Conservation (phyloP, 2,797 vertebrate species). For the Sarcophilus harrisii region DNA sequence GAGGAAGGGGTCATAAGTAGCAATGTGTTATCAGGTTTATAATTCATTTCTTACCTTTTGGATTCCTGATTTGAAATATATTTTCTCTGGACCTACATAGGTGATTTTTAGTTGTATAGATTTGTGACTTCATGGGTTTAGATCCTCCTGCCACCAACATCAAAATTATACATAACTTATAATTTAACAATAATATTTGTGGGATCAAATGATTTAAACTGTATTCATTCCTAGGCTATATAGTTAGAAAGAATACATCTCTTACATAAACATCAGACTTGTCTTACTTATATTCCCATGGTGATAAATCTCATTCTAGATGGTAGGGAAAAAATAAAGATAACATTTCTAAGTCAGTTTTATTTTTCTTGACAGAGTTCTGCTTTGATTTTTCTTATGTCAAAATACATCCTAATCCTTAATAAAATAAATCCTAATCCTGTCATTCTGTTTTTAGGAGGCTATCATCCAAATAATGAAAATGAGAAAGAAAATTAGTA, state of each 20-base stretch:
- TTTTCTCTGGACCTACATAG: neutral
- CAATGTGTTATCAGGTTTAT: neutral
- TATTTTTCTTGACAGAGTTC: slow-evolving; percentile 44
- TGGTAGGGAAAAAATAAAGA: too few relatives aligned
- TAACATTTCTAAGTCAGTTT: slow-evolving; percentile 26
- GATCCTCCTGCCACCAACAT: neutral
- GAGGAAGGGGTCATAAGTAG: neutral
- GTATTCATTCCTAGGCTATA: slow-evolving; percentile 10
- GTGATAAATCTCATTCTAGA: neutral
- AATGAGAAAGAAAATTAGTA: slow-evolving; percentile 99
- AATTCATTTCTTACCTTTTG: neutral
- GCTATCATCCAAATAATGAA: slow-evolving; percentile 99
- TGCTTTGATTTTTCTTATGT: neutral
- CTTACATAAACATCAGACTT: neutral
- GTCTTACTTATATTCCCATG: neutral
- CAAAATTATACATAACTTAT: neutral
- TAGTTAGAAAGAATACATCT: neutral
- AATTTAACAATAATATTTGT: slow-evolving; percentile 18
- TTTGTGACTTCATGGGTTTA: slow-evolving; percentile 32
- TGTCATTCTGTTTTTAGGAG: slow-evolving; percentile 87
- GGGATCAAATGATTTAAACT: slow-evolving; percentile 39
- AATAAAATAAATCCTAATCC: too few relatives aligned
- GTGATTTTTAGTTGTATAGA: neutral
- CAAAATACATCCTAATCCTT: neutral
- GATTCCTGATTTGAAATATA: neutral